phyloP scores from a whole-genome alignment of 2,888 invertebrate genomes.

The Trichacis sp. region DNA sequence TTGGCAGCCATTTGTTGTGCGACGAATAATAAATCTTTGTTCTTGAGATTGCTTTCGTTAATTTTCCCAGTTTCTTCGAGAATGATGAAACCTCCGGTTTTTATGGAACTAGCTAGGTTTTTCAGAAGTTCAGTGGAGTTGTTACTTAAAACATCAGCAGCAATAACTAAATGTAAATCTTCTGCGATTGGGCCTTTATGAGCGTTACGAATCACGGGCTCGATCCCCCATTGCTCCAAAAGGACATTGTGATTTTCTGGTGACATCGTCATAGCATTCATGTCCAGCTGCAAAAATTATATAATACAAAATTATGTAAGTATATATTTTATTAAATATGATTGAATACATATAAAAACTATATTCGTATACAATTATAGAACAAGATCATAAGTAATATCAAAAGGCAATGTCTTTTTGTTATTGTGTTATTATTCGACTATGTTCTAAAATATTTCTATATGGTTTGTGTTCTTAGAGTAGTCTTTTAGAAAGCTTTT shows the following conservation, averaged over 20 bases:
- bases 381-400: too few relatives aligned
- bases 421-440: too few relatives aligned
- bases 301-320: not conserved
- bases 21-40: slow-evolving; percentile 71
- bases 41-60: slow-evolving; percentile 45
- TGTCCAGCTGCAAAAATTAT: slow-evolving; percentile 71
- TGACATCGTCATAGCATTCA: slow-evolving; percentile 72
- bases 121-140: slow-evolving; percentile 71
- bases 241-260: slow-evolving; percentile 72
- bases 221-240: slow-evolving; percentile 75
- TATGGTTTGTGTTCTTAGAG: too few relatives aligned
- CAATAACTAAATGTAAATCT: slow-evolving; percentile 78
- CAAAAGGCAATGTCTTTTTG: too few relatives aligned
- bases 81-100: slow-evolving; percentile 78
- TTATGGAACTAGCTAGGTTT: slow-evolving; percentile 75
- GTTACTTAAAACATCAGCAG: slow-evolving; percentile 76
- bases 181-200: slow-evolving; percentile 73
- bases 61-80: slow-evolving; percentile 75
- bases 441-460: too few relatives aligned
- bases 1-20: slow-evolving; percentile 74
- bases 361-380: too few relatives aligned
- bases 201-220: slow-evolving; percentile 76
- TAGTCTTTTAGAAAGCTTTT: too few relatives aligned
- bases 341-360: too few relatives aligned
- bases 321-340: not conserved